A percentile compares a stretch with the other conserved stretches of the same genome.
phyloP scores from a whole-genome alignment of 2,797 vertebrate species.

The Falco rusticolus region DNA sequence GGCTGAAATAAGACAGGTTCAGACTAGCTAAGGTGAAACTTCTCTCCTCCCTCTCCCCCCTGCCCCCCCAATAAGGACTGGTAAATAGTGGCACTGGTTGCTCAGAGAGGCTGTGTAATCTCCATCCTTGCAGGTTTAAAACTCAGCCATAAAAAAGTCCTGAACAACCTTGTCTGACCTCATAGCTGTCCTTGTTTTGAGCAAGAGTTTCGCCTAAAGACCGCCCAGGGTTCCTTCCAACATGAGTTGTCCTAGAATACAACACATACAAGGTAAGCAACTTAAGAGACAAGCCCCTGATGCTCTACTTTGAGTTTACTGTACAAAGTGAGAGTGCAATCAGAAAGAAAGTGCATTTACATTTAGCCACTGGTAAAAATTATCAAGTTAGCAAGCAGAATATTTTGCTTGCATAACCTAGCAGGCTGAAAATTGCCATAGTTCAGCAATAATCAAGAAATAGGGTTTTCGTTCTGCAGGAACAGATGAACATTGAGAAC shows the following conservation, averaged over 20 bases:
- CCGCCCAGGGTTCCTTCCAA: neutral
- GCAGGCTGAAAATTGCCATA: neutral
- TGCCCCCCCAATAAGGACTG: neutral
- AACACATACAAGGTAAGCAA: neutral
- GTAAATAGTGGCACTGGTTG: neutral
- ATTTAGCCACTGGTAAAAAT: neutral
- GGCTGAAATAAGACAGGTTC: neutral
- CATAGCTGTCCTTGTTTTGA: neutral
- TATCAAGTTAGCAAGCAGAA: neutral
- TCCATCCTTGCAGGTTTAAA: neutral
- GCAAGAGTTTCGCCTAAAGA: neutral
- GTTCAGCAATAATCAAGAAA: slow-evolving; percentile 2
- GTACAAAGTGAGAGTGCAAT: fast-evolving
- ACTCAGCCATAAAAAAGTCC: neutral
- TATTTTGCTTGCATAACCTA: neutral
- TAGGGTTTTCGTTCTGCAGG: neutral
- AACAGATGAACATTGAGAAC: neutral
- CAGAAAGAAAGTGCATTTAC: neutral
- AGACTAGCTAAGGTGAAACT: neutral
- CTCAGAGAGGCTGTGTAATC: neutral
- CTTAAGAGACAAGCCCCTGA: neutral
- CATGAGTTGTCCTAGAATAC: neutral
- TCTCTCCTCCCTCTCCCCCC: neutral
- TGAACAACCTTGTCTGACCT: neutral
- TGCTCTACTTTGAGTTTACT: neutral